Conservation (phyloP, 2,113 vertebrate genomes). For the Rynchops niger region DNA sequence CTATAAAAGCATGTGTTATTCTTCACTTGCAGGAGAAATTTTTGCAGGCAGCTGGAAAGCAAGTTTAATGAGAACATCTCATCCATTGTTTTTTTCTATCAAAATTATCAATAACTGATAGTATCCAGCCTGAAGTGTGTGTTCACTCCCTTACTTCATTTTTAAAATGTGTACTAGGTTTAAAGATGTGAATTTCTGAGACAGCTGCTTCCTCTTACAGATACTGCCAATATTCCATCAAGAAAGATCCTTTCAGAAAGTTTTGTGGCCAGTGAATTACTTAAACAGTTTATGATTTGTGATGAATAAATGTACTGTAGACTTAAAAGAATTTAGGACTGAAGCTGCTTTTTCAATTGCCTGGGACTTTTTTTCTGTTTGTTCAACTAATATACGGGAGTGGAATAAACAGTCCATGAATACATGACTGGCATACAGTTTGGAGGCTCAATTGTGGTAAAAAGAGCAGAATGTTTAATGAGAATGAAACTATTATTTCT, state of each 20-base stretch:
- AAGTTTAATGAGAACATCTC: not conserved
- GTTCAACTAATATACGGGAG: not conserved
- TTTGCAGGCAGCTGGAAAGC: not conserved
- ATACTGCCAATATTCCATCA: not conserved
- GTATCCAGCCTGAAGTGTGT: not conserved
- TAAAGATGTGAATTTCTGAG: not conserved
- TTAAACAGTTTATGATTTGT: not conserved
- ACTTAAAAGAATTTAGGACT: not conserved
- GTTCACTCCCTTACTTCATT: not conserved
- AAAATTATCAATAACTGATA: not conserved
- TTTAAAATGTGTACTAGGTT: not conserved
- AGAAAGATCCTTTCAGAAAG: not conserved
- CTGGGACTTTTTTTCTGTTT: not conserved
- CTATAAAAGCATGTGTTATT: not conserved
- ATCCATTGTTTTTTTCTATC: not conserved
- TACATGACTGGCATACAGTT: not conserved
- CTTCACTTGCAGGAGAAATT: not conserved
- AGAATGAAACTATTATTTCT: not conserved
- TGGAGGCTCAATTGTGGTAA: not conserved
- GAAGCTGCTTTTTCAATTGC: not conserved
- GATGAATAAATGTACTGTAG: not conserved
- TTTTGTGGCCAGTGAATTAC: not conserved
- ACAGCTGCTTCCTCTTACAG: not conserved
- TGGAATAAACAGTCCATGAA: not conserved
- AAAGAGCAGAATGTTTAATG: not conserved